Evolutionary conservation across 2,113 vertebrate species (phyloP).

Genomic region (Recurvirostra avosetta): DNA sequence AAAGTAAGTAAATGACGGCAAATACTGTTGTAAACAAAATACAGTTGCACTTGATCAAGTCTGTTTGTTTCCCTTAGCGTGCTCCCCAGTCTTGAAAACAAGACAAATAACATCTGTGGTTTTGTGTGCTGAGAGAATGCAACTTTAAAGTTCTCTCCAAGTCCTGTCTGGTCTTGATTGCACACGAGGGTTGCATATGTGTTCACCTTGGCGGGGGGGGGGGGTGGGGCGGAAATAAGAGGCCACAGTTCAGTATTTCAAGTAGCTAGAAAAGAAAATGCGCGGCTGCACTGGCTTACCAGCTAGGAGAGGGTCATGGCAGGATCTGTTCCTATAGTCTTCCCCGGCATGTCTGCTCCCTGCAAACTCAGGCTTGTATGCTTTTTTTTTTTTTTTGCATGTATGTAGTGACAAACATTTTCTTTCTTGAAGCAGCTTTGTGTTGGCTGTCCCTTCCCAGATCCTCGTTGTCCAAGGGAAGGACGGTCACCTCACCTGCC

Average conservation of each 20-base stretch:
- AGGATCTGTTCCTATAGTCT: not conserved
- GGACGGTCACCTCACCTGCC: not conserved
- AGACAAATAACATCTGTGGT: not conserved
- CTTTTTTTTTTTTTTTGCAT: too few species aligned
- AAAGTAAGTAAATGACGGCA: not conserved
- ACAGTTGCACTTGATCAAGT: not conserved
- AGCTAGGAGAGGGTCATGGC: not conserved
- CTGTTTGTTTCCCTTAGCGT: not conserved
- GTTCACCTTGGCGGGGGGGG: not conserved
- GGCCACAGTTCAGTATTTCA: not conserved
- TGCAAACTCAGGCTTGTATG: rapidly evolving
- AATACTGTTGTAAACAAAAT: not conserved
- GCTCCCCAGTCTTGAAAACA: not conserved
- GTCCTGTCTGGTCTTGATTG: not conserved
- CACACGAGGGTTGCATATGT: rapidly evolving
- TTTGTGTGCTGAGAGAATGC: not conserved
- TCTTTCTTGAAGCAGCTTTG: not conserved
- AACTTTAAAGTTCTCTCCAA: not conserved
- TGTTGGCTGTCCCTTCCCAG: not conserved
- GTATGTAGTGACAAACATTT: not conserved
- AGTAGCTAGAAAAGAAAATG: not conserved
- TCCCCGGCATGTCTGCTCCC: not conserved
- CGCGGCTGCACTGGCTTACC: rapidly evolving
- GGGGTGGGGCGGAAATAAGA: not conserved
- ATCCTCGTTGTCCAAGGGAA: not conserved